phyloP scores from a whole-genome alignment of 2,797 vertebrate species.

The Limnodromus scolopaceus region DNA sequence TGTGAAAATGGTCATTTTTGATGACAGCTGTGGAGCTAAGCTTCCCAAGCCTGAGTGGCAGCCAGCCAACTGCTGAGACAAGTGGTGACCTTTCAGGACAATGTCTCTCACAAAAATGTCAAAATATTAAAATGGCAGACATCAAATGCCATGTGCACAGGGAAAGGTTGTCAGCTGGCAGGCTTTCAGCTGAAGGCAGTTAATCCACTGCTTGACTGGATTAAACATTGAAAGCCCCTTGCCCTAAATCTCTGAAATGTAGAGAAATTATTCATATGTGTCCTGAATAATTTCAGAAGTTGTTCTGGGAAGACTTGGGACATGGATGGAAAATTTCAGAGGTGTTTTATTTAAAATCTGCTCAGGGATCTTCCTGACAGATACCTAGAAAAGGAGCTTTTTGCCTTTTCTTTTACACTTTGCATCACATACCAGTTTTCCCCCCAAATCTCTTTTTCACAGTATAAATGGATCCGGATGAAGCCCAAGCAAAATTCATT shows the following conservation, averaged over 20 bases:
- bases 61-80: constrained; percentile 41
- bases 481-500: background rate
- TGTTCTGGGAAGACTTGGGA: background rate
- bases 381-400: background rate
- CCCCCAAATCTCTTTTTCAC: background rate
- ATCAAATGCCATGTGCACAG: background rate
- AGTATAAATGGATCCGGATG: background rate
- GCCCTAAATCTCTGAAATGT: background rate
- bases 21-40: constrained; percentile 16
- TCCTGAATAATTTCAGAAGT: constrained; percentile 2
- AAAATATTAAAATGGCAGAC: constrained; percentile 51
- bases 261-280: background rate
- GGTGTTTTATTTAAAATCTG: background rate
- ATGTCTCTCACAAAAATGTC: constrained; percentile 34
- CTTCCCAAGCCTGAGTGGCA: constrained; percentile 30
- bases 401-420: background rate
- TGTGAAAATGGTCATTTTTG: constrained; percentile 38
- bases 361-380: background rate
- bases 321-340: background rate
- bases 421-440: background rate
- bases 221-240: constrained; percentile 25
- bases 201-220: constrained; percentile 42
- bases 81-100: constrained; percentile 63
- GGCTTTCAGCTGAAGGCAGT: constrained; percentile 1
- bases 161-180: constrained; percentile 21